Conservation (phyloP, 2,888 invertebrate species). For the Molorchus minor region DNA sequence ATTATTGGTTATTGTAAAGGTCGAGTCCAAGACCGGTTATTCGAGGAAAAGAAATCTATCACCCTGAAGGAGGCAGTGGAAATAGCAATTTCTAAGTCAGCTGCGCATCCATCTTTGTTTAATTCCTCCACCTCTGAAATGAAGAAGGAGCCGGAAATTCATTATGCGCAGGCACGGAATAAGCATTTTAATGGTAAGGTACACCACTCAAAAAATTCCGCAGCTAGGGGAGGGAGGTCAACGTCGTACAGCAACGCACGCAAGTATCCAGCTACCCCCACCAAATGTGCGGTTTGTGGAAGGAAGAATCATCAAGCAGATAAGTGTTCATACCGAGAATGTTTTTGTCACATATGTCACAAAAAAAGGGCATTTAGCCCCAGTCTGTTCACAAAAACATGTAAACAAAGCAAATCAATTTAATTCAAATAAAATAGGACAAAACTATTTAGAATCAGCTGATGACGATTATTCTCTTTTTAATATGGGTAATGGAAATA, state of each 20-base stretch:
- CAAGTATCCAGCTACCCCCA: background rate
- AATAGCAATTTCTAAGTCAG: slow-evolving; percentile 5
- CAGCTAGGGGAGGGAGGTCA: background rate
- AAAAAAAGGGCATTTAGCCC: background rate
- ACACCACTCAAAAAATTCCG: background rate
- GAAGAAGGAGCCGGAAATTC: slow-evolving; percentile 4
- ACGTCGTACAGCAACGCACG: background rate
- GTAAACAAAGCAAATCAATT: background rate
- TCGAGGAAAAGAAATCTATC: slow-evolving; percentile 14
- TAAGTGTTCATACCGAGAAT: background rate
- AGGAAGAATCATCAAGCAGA: background rate
- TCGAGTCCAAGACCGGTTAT: slow-evolving; percentile 16
- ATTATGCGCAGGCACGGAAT: background rate
- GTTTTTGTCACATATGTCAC: background rate
- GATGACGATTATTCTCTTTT: background rate
- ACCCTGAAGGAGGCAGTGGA: slow-evolving; percentile 10
- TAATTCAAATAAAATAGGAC: background rate
- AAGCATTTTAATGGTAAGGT: background rate
- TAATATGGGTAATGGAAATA: background rate
- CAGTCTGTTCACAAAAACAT: background rate
- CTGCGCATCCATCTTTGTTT: background rate
- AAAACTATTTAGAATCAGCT: background rate
- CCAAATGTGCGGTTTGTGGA: slow-evolving; percentile 2
- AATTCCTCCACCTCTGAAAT: background rate
- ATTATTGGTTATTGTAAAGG: slow-evolving; percentile 24